A percentile compares a stretch with the other conserved stretches of the same genome.
These are phyloP conservation scores for Amyelois transitella DNA, from an alignment of 1,140 invertebrate genomes.

Conservation along the genomic window DNA sequence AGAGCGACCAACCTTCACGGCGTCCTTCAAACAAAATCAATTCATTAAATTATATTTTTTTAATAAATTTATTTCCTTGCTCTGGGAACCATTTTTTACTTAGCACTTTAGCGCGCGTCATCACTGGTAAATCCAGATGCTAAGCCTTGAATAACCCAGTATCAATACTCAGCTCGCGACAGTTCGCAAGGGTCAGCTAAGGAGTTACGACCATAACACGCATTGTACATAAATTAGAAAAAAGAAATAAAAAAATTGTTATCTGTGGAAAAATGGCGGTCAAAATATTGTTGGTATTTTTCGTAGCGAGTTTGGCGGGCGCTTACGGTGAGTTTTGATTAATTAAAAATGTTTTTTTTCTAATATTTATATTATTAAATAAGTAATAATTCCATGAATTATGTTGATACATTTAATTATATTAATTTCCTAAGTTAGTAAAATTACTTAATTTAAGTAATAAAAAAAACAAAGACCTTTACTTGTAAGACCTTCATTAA, in stretches of 20 bases:
- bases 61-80: no score
- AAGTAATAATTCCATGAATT: neutral
- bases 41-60: no score
- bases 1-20: no score
- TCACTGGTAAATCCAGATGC: conserved; percentile 47
- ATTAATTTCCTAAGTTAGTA: no score
- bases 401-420: no score
- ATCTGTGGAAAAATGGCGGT: conserved; percentile 26
- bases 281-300: conserved; percentile 38
- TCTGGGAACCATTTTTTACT: no score
- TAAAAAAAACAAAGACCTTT: no score
- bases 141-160: conserved; percentile 40
- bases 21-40: no score
- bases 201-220: neutral
- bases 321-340: conserved; percentile 42
- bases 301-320: conserved; percentile 33
- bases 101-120: conserved; percentile 20
- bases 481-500: no score
- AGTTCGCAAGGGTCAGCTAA: conserved; percentile 3
- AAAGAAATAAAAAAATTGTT: no score
- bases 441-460: no score
- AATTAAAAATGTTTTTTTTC: neutral
- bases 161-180: conserved; percentile 25
- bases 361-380: neutral
- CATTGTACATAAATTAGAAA: neutral